phyloP scores from a whole-genome alignment of 2,888 invertebrate genomes.

The Drosophila mayaguana region DNA sequence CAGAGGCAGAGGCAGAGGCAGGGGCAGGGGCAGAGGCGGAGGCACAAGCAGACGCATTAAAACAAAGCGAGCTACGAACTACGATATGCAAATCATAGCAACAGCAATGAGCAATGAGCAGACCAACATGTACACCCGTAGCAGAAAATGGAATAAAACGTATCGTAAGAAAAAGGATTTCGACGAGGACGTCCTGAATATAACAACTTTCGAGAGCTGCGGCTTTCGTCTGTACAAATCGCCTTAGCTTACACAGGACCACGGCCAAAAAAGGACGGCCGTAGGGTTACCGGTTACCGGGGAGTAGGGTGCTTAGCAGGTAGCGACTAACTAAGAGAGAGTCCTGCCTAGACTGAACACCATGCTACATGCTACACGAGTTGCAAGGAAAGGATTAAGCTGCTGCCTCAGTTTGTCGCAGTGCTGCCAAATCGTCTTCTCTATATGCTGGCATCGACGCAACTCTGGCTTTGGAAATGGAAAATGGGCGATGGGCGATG shows the following conservation, averaged over 20 bases:
- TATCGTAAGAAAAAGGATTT: constrained; percentile 66
- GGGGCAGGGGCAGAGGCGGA: constrained; percentile 25
- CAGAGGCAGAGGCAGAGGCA: constrained; percentile 25
- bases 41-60: constrained; percentile 69
- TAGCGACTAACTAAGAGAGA: constrained; percentile 40
- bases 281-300: constrained; percentile 25
- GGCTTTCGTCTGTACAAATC: constrained; percentile 76
- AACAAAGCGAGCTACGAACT: constrained; percentile 77
- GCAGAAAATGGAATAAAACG: constrained; percentile 50
- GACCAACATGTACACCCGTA: constrained; percentile 38
- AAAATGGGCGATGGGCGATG: not conserved
- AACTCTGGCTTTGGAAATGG: constrained; percentile 6
- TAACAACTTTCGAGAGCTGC: constrained; percentile 76
- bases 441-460: constrained; percentile 3
- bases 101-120: constrained; percentile 58
- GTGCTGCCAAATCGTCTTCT: constrained; percentile 40
- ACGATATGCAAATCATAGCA: constrained; percentile 80
- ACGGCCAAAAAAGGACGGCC: constrained; percentile 33
- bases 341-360: constrained; percentile 20
- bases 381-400: constrained; percentile 62
- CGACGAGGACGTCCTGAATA: constrained; percentile 63
- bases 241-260: constrained; percentile 77
- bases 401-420: constrained; percentile 33
- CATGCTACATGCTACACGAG: constrained; percentile 26
- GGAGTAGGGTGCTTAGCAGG: constrained; percentile 44